Conservation (phyloP, 2,888 invertebrate species). For the Euzophera pinguis region DNA sequence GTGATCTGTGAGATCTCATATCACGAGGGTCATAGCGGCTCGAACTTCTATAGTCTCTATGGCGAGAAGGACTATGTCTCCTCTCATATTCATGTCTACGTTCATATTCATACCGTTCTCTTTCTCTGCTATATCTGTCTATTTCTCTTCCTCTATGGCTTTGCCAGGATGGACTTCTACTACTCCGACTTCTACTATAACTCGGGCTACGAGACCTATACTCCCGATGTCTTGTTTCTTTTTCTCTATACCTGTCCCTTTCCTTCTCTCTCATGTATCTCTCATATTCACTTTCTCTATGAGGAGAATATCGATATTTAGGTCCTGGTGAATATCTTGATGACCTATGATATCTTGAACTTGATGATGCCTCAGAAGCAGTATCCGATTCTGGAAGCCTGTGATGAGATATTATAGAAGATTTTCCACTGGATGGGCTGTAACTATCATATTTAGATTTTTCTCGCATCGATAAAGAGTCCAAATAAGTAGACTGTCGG, state of each 20-base stretch:
- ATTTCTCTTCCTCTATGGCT: slow-evolving; percentile 34
- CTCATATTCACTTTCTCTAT: slow-evolving; percentile 29
- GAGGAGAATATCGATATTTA: slow-evolving; percentile 32
- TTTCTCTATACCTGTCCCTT: slow-evolving; percentile 25
- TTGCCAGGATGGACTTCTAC: slow-evolving; percentile 36
- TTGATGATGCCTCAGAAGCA: slow-evolving; percentile 1
- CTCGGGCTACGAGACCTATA: slow-evolving; percentile 41
- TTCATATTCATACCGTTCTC: slow-evolving; percentile 41
- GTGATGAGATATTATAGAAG: slow-evolving; percentile 6
- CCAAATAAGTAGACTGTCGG: not conserved
- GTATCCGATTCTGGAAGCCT: not conserved
- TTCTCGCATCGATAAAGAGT: not conserved
- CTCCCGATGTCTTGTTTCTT: slow-evolving; percentile 27
- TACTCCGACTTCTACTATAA: slow-evolving; percentile 28
- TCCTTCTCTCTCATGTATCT: slow-evolving; percentile 28
- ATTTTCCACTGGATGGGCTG: slow-evolving; percentile 5
- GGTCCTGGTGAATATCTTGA: slow-evolving; percentile 16
- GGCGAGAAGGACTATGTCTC: slow-evolving; percentile 34
- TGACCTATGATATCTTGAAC: slow-evolving; percentile 19
- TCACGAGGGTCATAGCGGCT: slow-evolving; percentile 35
- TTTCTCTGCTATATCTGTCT: slow-evolving; percentile 33
- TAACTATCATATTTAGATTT: not conserved
- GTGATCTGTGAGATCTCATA: slow-evolving; percentile 37
- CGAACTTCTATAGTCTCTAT: slow-evolving; percentile 40
- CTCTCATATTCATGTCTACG: slow-evolving; percentile 43